These are phyloP conservation scores for Tetanocera ferruginea DNA, from an alignment of 2,888 invertebrate species.

Conservation along the genomic window DNA sequence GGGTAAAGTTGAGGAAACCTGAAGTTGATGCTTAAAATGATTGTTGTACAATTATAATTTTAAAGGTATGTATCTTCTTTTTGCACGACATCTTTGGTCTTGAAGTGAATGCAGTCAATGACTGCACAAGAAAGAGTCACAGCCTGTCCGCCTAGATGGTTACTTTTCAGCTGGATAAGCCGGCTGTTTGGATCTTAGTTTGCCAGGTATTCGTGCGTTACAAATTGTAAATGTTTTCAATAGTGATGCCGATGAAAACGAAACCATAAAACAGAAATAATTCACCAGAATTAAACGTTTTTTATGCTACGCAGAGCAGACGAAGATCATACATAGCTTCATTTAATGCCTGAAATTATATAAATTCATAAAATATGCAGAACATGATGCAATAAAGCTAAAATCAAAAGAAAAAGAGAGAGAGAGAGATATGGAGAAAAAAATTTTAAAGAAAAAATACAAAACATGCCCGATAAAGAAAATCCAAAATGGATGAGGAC, in stretches of 20 bases:
- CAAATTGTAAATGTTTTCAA: slow-evolving; percentile 47
- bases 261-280: not conserved
- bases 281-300: not conserved
- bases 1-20: no score
- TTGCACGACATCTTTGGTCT: no score
- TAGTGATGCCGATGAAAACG: not conserved
- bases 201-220: slow-evolving; percentile 49
- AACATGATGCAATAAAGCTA: not conserved
- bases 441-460: not conserved
- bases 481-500: not conserved
- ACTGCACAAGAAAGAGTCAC: no score
- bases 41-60: no score
- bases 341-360: not conserved
- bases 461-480: not conserved
- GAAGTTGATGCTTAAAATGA: no score
- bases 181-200: no score
- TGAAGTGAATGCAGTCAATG: no score
- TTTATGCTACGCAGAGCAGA: not conserved
- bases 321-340: no score
- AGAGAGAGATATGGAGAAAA: not conserved
- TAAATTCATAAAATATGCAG: not conserved
- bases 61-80: no score
- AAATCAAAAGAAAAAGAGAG: not conserved
- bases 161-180: no score
- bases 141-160: no score